Evolutionary conservation across 2,797 vertebrate species (phyloP).

Genomic region (Podargus strigoides): DNA sequence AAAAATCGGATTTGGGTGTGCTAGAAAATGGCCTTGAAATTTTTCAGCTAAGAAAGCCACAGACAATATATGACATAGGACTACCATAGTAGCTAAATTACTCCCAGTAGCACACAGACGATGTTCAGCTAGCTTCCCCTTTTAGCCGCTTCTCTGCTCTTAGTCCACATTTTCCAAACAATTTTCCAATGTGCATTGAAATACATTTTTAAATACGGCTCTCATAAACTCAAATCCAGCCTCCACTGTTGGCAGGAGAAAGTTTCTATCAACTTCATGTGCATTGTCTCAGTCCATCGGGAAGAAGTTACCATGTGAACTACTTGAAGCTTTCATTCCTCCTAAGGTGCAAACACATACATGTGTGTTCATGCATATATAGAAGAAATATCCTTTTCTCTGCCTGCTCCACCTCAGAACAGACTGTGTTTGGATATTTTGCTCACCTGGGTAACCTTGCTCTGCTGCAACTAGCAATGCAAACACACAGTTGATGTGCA

Average conservation of each 20-base stretch:
- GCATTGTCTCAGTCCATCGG: not conserved
- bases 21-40: not conserved
- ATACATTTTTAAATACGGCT: not conserved
- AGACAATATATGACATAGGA: not conserved
- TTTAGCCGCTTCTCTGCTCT: not conserved
- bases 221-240: not conserved
- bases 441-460: not conserved
- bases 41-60: not conserved
- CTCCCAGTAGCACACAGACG: not conserved
- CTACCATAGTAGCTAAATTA: not conserved
- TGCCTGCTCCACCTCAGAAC: not conserved
- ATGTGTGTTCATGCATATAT: not conserved
- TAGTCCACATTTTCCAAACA: not conserved
- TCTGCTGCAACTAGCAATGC: not conserved
- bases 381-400: not conserved
- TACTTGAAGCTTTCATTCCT: not conserved
- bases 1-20: not conserved
- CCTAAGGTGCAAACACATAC: not conserved
- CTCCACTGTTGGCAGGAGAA: not conserved
- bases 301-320: not conserved
- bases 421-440: not conserved
- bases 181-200: not conserved
- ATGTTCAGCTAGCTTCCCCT: not conserved
- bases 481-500: not conserved
- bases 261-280: not conserved